A percentile compares a stretch with the other conserved stretches of the same genome.
Evolutionary conservation across 2,113 vertebrate genomes (phyloP).

Genomic region (Piprites chloris): DNA sequence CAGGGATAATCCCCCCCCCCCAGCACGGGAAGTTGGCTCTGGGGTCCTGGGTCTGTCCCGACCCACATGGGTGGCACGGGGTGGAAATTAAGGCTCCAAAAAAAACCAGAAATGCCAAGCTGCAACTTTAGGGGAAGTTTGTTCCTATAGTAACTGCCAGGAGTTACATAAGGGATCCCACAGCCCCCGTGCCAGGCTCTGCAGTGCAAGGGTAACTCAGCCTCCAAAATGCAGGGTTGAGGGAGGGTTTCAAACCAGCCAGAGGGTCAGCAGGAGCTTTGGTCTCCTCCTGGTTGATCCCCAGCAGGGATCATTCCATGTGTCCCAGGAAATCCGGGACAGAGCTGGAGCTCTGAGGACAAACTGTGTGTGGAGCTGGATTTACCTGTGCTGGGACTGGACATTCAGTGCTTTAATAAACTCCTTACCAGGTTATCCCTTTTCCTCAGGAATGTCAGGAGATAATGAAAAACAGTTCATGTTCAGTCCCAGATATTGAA

Average conservation of each 20-base stretch:
- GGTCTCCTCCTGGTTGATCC: neutral
- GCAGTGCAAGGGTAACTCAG: neutral
- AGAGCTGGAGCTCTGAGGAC: neutral
- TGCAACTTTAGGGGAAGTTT: neutral
- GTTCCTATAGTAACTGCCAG: conserved; percentile 54
- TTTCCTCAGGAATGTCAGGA: neutral
- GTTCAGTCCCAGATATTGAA: neutral
- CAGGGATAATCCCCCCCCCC: neutral
- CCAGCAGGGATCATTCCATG: accelerated
- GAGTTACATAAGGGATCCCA: neutral
- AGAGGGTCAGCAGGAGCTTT: neutral
- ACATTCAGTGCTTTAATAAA: neutral
- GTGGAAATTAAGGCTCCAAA: neutral
- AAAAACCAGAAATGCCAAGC: neutral
- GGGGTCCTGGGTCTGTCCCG: neutral
- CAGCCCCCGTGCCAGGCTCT: neutral
- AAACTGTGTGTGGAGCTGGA: neutral
- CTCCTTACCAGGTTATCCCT: neutral
- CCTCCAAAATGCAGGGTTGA: neutral
- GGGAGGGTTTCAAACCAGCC: neutral
- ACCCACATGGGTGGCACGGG: neutral
- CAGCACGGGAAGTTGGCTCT: neutral
- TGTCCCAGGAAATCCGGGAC: neutral
- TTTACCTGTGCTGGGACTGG: no score
- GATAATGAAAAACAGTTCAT: neutral